Evolutionary conservation across 2,888 invertebrate species (phyloP).

Genomic region (Plusia festucae): DNA sequence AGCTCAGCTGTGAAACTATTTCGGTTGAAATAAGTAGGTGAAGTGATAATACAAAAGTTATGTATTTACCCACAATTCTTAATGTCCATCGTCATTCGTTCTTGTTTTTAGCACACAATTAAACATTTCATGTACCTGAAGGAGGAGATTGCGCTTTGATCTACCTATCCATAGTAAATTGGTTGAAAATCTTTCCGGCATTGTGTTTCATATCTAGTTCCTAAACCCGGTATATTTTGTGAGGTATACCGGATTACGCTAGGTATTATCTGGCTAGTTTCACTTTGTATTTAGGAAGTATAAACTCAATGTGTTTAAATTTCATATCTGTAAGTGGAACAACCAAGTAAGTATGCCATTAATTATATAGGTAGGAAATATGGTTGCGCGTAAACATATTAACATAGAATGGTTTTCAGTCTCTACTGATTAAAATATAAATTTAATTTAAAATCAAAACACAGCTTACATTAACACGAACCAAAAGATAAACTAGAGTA

Average conservation of each 20-base stretch:
- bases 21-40: slow-evolving; percentile 9
- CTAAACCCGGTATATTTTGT: slow-evolving; percentile 22
- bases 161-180: slow-evolving; percentile 18
- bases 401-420: no score
- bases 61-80: background rate
- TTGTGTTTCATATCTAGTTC: slow-evolving; percentile 26
- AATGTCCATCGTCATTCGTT: background rate
- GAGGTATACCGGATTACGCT: slow-evolving; percentile 24
- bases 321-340: slow-evolving; percentile 13
- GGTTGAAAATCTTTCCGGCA: slow-evolving; percentile 24
- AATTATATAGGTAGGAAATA: background rate
- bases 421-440: no score
- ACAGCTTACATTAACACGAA: no score
- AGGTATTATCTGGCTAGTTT: slow-evolving; percentile 29
- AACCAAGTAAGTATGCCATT: background rate
- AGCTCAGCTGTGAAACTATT: slow-evolving; percentile 32
- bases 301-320: slow-evolving; percentile 8
- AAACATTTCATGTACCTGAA: no score
- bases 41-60: slow-evolving; percentile 29
- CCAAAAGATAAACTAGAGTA: no score
- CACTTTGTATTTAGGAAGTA: slow-evolving; percentile 18
- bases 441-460: no score
- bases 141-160: no score
- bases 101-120: no score
- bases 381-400: background rate